Conservation (phyloP, 1,140 invertebrate species). For the Scaptomyza graminum region DNA sequence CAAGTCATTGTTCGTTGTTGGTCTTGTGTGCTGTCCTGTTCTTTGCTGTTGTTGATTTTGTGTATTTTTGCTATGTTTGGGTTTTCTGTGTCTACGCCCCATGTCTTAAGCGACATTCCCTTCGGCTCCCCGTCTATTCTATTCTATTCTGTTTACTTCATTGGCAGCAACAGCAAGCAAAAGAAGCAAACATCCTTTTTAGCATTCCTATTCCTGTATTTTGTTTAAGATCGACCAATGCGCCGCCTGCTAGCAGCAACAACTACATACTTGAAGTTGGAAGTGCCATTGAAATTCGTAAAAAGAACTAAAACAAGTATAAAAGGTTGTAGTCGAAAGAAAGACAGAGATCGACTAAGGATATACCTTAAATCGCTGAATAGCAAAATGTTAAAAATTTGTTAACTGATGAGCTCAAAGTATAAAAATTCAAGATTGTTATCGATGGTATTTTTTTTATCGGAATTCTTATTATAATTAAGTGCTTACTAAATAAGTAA, state of each 20-base stretch:
- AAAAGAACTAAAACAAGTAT: slow-evolving; percentile 40
- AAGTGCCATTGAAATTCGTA: slow-evolving; percentile 74
- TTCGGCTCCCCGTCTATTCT: slow-evolving; percentile 28
- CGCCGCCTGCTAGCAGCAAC: slow-evolving; percentile 31
- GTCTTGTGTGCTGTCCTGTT: slow-evolving; percentile 13
- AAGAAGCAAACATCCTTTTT: slow-evolving; percentile 64
- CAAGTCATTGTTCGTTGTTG: slow-evolving; percentile 57
- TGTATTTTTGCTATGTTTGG: slow-evolving; percentile 11
- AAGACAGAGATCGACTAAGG: too few relatives aligned
- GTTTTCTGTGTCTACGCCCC: slow-evolving; percentile 30
- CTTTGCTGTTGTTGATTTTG: not conserved
- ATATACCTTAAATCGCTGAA: too few relatives aligned
- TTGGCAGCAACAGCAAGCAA: slow-evolving; percentile 20
- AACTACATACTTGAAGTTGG: slow-evolving; percentile 41
- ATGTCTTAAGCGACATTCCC: slow-evolving; percentile 7
- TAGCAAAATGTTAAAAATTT: too few relatives aligned
- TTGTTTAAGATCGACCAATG: slow-evolving; percentile 25
- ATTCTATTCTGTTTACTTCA: slow-evolving; percentile 59
- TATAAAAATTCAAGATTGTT: too few relatives aligned
- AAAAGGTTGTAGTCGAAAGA: slow-evolving; percentile 10
- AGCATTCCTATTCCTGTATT: slow-evolving; percentile 62
- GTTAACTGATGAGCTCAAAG: too few relatives aligned
- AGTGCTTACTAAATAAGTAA: too few relatives aligned
- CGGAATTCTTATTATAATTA: too few relatives aligned
- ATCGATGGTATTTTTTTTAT: too few relatives aligned